Percentiles rank a stretch among this genome's conserved stretches.
Conservation (phyloP, 2,113 vertebrate species). For the Pteronura brasiliensis region DNA sequence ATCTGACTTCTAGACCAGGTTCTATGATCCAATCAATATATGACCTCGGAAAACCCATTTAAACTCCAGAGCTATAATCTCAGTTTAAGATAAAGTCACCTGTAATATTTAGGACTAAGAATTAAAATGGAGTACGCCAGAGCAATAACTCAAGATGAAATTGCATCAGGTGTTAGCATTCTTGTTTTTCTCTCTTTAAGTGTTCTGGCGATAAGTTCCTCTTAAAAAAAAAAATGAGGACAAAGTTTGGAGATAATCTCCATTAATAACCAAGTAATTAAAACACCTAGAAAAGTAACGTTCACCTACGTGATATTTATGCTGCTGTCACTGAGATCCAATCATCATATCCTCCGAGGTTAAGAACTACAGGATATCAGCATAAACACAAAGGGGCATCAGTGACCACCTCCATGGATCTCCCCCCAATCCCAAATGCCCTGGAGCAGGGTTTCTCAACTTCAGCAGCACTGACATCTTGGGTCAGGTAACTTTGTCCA, state of each 20-base stretch:
- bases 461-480: neutral
- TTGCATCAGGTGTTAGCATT: neutral
- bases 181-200: neutral
- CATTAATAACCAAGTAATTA: slow-evolving; percentile 27
- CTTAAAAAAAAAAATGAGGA: slow-evolving; percentile 23
- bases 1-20: neutral
- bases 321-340: neutral
- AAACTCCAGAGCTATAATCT: neutral
- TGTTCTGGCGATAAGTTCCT: neutral
- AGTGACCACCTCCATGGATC: neutral
- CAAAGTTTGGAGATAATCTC: neutral
- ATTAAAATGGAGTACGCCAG: slow-evolving; percentile 33
- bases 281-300: slow-evolving; percentile 21
- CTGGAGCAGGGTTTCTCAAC: neutral
- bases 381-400: neutral
- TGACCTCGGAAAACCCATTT: neutral
- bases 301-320: neutral
- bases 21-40: neutral
- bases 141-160: slow-evolving; percentile 34
- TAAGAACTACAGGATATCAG: slow-evolving; percentile 35
- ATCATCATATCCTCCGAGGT: neutral
- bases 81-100: neutral
- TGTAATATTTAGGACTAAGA: neutral
- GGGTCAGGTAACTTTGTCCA: neutral
- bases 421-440: neutral